Evolutionary conservation across 2,888 invertebrate species (phyloP).

Genomic region (Vesta saturnalis): DNA sequence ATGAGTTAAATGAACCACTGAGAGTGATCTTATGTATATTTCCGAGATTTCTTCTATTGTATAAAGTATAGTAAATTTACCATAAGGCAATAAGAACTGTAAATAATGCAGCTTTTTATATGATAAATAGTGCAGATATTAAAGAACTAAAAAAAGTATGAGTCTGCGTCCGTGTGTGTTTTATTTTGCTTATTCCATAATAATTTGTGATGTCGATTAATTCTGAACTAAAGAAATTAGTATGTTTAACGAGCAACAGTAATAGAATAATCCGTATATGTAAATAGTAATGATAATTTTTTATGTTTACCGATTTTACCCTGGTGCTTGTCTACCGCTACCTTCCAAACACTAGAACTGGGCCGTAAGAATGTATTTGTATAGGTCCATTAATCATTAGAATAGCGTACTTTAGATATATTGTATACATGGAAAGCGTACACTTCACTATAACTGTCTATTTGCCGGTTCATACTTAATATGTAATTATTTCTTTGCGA

Average conservation of each 20-base stretch:
- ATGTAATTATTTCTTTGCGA: constrained; percentile 42
- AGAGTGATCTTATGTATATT: constrained; percentile 15
- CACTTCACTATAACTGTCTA: constrained; percentile 41
- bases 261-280: constrained; percentile 53
- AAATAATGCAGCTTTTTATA: constrained; percentile 62
- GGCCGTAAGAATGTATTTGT: constrained; percentile 47
- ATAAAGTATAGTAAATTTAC: constrained; percentile 53
- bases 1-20: constrained; percentile 43
- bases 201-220: constrained; percentile 44
- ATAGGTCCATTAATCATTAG: constrained; percentile 61
- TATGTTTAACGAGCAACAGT: constrained; percentile 1
- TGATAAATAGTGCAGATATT: constrained; percentile 53
- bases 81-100: constrained; percentile 59
- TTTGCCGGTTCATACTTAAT: constrained; percentile 35
- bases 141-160: constrained; percentile 44
- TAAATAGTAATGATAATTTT: constrained; percentile 51
- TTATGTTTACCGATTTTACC: constrained; percentile 54
- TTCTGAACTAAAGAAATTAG: constrained; percentile 38
- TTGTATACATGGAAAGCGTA: constrained; percentile 40
- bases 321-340: constrained; percentile 52
- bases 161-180: constrained; percentile 41
- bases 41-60: constrained; percentile 36
- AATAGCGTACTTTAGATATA: constrained; percentile 58
- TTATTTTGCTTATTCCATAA: constrained; percentile 45
- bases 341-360: constrained; percentile 50